These are phyloP conservation scores for Semnornis frantzii DNA, from an alignment of 2,113 vertebrate species.

Conservation along the genomic window DNA sequence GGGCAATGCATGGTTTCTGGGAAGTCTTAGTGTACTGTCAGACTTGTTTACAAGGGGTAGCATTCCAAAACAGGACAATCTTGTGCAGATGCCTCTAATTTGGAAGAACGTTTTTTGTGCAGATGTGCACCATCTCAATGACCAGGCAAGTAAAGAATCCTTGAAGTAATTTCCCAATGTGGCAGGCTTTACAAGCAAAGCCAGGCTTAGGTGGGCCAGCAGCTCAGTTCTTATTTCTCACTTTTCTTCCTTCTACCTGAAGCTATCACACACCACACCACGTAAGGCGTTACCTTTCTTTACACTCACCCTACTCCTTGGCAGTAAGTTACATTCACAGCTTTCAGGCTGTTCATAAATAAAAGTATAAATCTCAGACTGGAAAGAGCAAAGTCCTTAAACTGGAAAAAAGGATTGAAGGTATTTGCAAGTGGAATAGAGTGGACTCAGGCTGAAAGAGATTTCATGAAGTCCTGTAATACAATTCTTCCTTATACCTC, in stretches of 20 bases:
- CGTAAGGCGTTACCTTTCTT: background rate
- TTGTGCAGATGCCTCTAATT: background rate
- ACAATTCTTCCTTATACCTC: background rate
- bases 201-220: background rate
- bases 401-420: background rate
- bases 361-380: background rate
- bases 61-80: background rate
- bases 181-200: background rate
- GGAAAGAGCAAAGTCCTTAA: background rate
- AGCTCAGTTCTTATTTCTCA: background rate
- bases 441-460: background rate
- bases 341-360: background rate
- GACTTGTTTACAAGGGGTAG: background rate
- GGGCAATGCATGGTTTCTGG: background rate
- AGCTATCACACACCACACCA: background rate
- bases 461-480: background rate
- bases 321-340: background rate
- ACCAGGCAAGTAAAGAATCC: background rate
- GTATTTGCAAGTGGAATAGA: background rate
- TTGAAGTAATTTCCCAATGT: background rate
- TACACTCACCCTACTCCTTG: background rate
- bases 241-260: background rate
- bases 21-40: background rate
- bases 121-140: background rate
- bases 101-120: background rate